Base-by-base conservation (phyloP, 1,140 invertebrate genomes). In the Drosophila fuyamai region DNA sequence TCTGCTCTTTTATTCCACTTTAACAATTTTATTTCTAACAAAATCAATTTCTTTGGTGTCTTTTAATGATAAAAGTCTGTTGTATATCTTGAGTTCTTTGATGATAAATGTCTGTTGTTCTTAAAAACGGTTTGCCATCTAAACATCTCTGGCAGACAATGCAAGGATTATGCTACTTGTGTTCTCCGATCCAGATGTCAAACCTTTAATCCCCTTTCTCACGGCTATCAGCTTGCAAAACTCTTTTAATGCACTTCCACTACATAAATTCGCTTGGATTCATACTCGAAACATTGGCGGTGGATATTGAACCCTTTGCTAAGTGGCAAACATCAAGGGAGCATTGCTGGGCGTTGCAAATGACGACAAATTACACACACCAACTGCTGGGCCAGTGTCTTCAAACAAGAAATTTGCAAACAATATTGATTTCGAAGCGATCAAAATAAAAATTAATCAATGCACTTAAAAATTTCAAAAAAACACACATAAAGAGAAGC, bases 361-460 rank as follows among this genome's bases (percentile, higher is more conserved):
- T 85, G 78, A 73, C 76, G 55, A 71, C 83, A 88, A 86, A 88
- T 88, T 88, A 88, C 76, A 88, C 84, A 88, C 62, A 88, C 79
- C 83, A 88, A 88, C 84, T 88, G 83, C 46, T 56, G 41, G 43
- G 51, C 50, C 36, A 40, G 61, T 57, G 38, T 46, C 51, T 57
- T 60, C 55, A 14, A n/a, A 88, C 50, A 55, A 62, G 65, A 89
- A 89, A 89, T 89, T 89, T 81, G 84, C 80, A 89, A 90, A 89
- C 80, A 89, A 89, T 89, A 89, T 89, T 89, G 84, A 89, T 84
- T 84, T 89, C 77, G 70, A 66, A 84, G 54, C 84, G 74, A 89
- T 89, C 84, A 89, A 89, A 89, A 89, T 89, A 89, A 81, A 84
- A 89, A 89, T 89, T 89, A 89, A 89, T 89, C 84, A 89, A 89